Evolutionary conservation across 1,140 invertebrate genomes (phyloP).

Genomic region (Nephila pilipes): DNA sequence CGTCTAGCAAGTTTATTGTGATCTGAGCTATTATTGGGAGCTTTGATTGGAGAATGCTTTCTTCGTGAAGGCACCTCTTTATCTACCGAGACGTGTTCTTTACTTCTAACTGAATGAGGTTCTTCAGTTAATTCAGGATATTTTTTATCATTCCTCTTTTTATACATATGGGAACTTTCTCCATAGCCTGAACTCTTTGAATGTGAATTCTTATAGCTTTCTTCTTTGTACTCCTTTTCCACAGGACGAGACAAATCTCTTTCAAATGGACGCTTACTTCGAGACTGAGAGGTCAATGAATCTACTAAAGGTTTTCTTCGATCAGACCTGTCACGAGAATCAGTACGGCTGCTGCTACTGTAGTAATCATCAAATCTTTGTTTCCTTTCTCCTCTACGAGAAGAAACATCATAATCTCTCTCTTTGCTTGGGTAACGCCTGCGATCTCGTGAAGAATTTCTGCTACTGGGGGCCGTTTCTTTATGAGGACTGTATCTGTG

Average conservation of each 20-base stretch:
- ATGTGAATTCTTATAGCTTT: not conserved
- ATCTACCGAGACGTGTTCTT: not conserved
- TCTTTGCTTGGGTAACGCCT: conserved; percentile 36
- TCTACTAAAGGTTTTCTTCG: conserved; percentile 21
- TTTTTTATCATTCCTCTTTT: conserved; percentile 20
- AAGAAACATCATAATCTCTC: conserved; percentile 11
- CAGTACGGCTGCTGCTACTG: not conserved
- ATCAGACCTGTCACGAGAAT: conserved; percentile 35
- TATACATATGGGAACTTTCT: conserved; percentile 40
- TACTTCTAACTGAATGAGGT: not conserved
- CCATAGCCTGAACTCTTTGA: conserved; percentile 42
- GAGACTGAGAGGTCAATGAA: not conserved
- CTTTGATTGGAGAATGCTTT: conserved; percentile 66
- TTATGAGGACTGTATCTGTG: conserved; percentile 78
- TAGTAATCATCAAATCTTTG: not conserved
- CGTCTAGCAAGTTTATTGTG: not conserved
- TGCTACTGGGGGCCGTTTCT: conserved; percentile 71
- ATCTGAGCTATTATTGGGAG: not conserved
- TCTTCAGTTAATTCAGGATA: not conserved
- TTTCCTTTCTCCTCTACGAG: conserved; percentile 49
- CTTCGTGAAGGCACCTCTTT: not conserved
- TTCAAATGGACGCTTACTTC: not conserved
- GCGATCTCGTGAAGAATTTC: conserved; percentile 21
- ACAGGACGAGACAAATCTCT: not conserved
- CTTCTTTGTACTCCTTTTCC: conserved; percentile 3